These are phyloP conservation scores for Sceliomorpha sp. DNA, from an alignment of 2,888 invertebrate genomes.

Conservation along the genomic window DNA sequence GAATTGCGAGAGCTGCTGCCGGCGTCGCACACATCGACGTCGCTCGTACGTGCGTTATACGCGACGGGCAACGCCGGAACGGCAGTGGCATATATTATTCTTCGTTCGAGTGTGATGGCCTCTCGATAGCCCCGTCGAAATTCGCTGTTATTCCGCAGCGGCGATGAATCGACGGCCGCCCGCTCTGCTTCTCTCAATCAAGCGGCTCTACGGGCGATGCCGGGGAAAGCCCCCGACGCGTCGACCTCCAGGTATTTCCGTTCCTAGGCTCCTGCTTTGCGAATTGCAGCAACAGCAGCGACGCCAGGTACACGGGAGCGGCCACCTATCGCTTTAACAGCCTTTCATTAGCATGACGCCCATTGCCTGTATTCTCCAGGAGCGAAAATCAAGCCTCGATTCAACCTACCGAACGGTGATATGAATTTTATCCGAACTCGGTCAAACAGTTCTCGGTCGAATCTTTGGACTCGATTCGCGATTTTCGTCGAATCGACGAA, in stretches of 20 bases:
- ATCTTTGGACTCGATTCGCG: too few relatives aligned
- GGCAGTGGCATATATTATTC: conserved; percentile 37
- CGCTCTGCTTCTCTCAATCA: conserved; percentile 8
- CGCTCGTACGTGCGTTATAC: too few relatives aligned
- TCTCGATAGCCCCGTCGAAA: conserved; percentile 31
- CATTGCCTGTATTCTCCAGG: background rate
- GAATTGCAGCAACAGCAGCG: background rate
- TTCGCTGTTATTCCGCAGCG: conserved; percentile 28
- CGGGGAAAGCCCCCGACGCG: conserved; percentile 1
- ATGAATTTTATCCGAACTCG: too few relatives aligned
- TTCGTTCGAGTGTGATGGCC: conserved; percentile 26
- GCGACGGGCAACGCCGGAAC: conserved; percentile 14
- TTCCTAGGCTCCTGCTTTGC: conserved; percentile 2
- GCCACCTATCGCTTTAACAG: conserved; percentile 17
- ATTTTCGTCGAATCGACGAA: too few relatives aligned
- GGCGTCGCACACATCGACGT: conserved; percentile 6
- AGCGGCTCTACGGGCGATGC: conserved; percentile 9
- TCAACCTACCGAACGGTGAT: background rate
- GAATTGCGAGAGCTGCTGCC: conserved; percentile 29
- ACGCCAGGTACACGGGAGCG: conserved; percentile 10
- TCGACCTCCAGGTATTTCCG: conserved; percentile 10
- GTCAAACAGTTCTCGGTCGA: too few relatives aligned
- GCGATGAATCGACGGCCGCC: conserved; percentile 11
- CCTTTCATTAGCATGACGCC: conserved; percentile 21
- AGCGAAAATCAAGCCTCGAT: conserved; percentile 12